phyloP scores from a whole-genome alignment of 2,888 invertebrate genomes.

The Chironomus riparius region DNA sequence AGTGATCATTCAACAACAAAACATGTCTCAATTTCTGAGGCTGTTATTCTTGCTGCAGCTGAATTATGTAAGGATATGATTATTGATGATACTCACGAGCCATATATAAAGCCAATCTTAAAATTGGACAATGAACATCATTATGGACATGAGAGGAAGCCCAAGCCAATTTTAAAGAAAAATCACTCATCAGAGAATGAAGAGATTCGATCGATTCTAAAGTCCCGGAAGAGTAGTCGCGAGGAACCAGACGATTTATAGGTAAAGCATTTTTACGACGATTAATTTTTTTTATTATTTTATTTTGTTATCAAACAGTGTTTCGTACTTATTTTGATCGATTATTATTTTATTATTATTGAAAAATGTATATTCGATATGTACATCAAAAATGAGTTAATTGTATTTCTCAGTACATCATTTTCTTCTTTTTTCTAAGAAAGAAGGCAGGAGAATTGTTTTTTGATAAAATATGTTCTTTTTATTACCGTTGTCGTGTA shows the following conservation, averaged over 20 bases:
- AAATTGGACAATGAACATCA: conserved; percentile 74
- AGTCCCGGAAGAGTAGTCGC: conserved; percentile 58
- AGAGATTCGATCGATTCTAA: conserved; percentile 69
- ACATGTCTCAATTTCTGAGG: conserved; percentile 43
- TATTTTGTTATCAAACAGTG: not conserved
- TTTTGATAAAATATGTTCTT: too few relatives aligned
- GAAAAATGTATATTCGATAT: not conserved
- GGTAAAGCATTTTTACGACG: not conserved
- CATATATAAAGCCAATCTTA: conserved; percentile 62
- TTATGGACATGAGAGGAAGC: conserved; percentile 51
- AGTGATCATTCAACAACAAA: conserved; percentile 33
- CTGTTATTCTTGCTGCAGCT: conserved; percentile 41
- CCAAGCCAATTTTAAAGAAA: conserved; percentile 78
- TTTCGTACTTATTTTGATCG: not conserved
- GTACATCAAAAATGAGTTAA: not conserved
- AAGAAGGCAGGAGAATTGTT: too few relatives aligned
- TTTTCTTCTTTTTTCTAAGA: too few relatives aligned
- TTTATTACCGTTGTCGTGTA: too few relatives aligned
- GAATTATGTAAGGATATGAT: conserved; percentile 46
- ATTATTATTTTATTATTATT: not conserved
- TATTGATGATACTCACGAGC: conserved; percentile 47
- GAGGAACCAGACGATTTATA: conserved; percentile 43
- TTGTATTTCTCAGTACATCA: too few relatives aligned
- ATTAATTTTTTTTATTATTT: not conserved
- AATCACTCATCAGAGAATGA: conserved; percentile 67